Evolutionary conservation across 2,888 invertebrate genomes (phyloP).

Genomic region (Amiota minor): DNA sequence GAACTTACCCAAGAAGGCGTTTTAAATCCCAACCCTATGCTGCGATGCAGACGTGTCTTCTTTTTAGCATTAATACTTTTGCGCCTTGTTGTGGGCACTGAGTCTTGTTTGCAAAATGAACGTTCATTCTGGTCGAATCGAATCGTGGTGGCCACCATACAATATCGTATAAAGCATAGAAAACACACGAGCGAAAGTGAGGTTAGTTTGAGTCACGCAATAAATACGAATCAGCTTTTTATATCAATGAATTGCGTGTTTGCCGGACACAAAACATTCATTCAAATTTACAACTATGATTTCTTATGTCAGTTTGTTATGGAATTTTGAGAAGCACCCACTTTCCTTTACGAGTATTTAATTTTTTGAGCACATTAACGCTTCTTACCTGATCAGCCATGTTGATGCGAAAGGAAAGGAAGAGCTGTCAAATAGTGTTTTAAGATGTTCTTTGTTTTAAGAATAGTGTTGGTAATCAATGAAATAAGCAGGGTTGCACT

Average conservation of each 20-base stretch:
- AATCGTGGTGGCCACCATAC: constrained; percentile 40
- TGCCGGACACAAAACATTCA: no score
- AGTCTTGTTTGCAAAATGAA: constrained; percentile 97
- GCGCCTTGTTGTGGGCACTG: constrained; percentile 95
- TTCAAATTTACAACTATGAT: no score
- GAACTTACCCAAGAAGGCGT: constrained; percentile 90
- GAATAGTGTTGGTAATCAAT: no score
- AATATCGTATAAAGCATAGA: constrained; percentile 25
- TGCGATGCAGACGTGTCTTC: constrained; percentile 86
- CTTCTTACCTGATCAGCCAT: constrained; percentile 88
- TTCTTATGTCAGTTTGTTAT: no score
- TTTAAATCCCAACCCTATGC: constrained; percentile 96
- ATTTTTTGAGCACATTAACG: constrained; percentile 46
- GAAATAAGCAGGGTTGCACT: no score
- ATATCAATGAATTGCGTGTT: no score
- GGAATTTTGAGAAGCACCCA: not conserved
- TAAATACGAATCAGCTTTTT: not conserved
- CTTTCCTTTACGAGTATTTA: constrained; percentile 36
- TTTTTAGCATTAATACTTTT: constrained; percentile 83
- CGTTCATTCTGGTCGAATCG: constrained; percentile 89
- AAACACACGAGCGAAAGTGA: constrained; percentile 54
- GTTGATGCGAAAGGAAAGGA: constrained; percentile 76
- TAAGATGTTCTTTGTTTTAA: not conserved
- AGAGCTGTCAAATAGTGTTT: constrained; percentile 49
- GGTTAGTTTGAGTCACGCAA: constrained; percentile 56